Evolutionary conservation across 2,113 vertebrate genomes (phyloP), one percentile per base, ranked within the genome.

Genomic region (Siniperca chuatsi): DNA sequence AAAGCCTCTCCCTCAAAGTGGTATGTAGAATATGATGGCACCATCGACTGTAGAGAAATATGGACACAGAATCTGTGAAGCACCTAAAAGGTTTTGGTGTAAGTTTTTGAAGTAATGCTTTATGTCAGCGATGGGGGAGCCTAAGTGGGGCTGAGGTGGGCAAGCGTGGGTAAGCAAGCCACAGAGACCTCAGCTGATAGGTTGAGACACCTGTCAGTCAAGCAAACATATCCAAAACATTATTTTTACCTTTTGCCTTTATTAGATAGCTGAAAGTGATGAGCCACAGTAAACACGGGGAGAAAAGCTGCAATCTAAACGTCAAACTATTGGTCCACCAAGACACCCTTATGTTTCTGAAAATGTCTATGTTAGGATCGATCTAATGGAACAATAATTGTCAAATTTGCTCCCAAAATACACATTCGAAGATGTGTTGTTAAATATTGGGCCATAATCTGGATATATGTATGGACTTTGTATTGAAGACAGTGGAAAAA

Each of bases 1-100:
- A 66, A 70, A 58, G 23, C 46, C 69, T 44, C 77, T 57, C 70
- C 52, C 23, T 73, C 23, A n/a, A 60, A 80, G 62, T 40, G 33
- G 44, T 23, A 15, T 83, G 33, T 54, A 57, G 57, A 80, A 9
- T 55, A 58, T 68, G 40, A 50, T 18, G 3, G 46, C 21, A 46
- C n/a, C 0, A 6, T 21, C 8, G 4, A 54, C 23, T 37, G 15
- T 15, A n/a, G 10, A 25, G 37, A 77, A 79, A 55, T 23, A 20
- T 25, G 12, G 10, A 50, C 2, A 52, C 33, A n/a, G 3, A 57
- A 13, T 55, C 25, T 33, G 9, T 64, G 6, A 65, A 71, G 35
- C 20, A 68, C 1, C 2, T 7, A 4, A 12, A 64, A 40, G 20
- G 1, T 48, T 55, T 21, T 50, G 15, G 18, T 11, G 12, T 35